Conservation (phyloP, 1,140 invertebrate species). For the Lithobius niger region DNA sequence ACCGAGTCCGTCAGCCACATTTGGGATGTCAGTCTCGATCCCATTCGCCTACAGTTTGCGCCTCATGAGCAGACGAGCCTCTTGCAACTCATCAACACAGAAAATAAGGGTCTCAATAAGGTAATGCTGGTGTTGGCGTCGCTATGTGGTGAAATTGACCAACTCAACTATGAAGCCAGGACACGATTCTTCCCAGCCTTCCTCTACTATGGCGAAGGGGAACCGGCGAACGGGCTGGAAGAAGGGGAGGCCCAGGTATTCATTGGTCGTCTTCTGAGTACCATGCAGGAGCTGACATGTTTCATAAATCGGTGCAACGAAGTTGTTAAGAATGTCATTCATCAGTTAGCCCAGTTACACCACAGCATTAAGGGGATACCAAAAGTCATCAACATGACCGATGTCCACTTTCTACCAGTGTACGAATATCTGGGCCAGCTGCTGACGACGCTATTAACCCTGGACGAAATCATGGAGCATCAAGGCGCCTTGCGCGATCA, state of each 20-base stretch:
- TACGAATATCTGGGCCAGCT: constrained; percentile 50
- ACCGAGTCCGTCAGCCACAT: constrained; percentile 36
- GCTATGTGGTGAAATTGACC: constrained; percentile 57
- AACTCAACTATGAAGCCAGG: constrained; percentile 51
- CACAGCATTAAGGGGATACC: constrained; percentile 23
- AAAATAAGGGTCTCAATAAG: constrained; percentile 68
- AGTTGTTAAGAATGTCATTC: constrained; percentile 46
- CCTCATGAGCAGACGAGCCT: constrained; percentile 48
- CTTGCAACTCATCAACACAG: constrained; percentile 55
- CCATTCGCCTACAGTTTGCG: constrained; percentile 40
- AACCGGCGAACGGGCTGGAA: constrained; percentile 26
- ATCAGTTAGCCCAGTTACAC: constrained; percentile 49
- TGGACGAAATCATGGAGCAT: constrained; percentile 52
- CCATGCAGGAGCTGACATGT: constrained; percentile 39
- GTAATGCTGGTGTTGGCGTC: constrained; percentile 63
- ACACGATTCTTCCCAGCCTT: constrained; percentile 45
- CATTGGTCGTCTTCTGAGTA: constrained; percentile 30
- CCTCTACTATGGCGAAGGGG: constrained; percentile 47
- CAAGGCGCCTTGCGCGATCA: constrained; percentile 47
- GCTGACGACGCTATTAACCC: constrained; percentile 48
- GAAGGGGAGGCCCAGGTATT: constrained; percentile 37
- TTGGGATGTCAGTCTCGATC: constrained; percentile 41
- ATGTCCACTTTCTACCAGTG: constrained; percentile 39
- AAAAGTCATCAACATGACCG: constrained; percentile 33
- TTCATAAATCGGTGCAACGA: constrained; percentile 52